Evolutionary conservation across 2,888 invertebrate genomes (phyloP).

Genomic region (Tiliacea citrago): DNA sequence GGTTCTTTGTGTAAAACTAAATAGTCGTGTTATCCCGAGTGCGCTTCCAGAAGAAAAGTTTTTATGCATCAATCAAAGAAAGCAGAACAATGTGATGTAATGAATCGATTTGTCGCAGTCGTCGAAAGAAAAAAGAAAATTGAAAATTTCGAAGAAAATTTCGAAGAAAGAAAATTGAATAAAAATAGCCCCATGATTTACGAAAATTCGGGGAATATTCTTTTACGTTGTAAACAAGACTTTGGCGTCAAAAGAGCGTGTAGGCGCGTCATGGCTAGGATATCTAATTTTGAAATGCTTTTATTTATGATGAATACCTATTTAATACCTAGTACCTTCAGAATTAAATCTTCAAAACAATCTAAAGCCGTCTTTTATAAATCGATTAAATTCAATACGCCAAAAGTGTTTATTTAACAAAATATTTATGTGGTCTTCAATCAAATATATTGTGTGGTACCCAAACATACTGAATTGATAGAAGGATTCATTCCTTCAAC

Average conservation of each 20-base stretch:
- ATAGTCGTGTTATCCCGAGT: not conserved
- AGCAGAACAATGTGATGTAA: conserved; percentile 29
- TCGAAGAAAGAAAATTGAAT: conserved; percentile 12
- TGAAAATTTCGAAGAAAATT: not conserved
- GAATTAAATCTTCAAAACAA: not conserved
- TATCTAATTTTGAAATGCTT: not conserved
- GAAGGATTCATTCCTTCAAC: no score
- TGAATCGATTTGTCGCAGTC: conserved; percentile 25
- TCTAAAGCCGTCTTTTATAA: not conserved
- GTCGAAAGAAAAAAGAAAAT: conserved; percentile 8
- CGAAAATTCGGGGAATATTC: not conserved
- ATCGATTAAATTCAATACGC: not conserved
- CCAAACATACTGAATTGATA: not conserved
- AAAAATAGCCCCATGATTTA: not conserved
- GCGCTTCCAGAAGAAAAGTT: conserved; percentile 10
- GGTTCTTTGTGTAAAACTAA: not conserved
- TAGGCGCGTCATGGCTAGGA: not conserved
- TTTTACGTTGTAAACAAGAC: not conserved
- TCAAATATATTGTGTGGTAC: conserved; percentile 1
- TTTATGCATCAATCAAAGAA: conserved; percentile 12
- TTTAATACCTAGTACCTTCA: no score
- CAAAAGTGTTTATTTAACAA: not conserved
- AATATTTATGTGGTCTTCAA: not conserved
- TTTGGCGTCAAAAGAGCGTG: not conserved
- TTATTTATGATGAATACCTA: not conserved